Conservation (phyloP, 2,113 vertebrate genomes). For the Psilopsiagon aymara region DNA sequence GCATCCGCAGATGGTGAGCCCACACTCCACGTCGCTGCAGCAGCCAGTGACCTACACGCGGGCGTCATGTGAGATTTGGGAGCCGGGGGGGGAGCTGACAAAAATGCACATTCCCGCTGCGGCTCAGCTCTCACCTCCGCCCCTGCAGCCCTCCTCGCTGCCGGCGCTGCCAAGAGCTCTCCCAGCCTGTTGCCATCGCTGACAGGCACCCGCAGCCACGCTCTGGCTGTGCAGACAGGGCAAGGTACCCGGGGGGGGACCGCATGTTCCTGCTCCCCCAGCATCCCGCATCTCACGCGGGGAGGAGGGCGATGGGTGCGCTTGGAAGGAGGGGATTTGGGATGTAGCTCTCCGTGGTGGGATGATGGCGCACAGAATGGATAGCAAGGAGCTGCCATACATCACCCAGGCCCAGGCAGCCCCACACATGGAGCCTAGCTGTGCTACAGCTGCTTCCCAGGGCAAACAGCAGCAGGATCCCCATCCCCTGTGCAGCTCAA, state of each 20-base stretch:
- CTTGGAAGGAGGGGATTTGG: background rate
- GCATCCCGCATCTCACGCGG: background rate
- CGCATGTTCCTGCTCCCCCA: background rate
- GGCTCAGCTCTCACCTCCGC: conserved; percentile 68
- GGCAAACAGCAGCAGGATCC: rapidly evolving
- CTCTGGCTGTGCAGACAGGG: background rate
- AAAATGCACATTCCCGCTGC: conserved; percentile 41
- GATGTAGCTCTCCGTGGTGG: background rate
- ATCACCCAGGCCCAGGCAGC: background rate
- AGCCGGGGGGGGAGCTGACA: conserved; percentile 26
- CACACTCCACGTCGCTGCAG: conserved; percentile 39
- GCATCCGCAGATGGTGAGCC: conserved; percentile 63
- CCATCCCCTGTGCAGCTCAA: background rate
- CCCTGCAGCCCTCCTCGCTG: conserved; percentile 51
- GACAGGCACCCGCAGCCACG: background rate
- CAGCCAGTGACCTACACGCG: conserved; percentile 63
- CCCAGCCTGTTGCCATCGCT: conserved; percentile 1
- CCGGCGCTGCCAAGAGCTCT: background rate
- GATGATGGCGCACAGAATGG: background rate
- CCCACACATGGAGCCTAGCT: rapidly evolving
- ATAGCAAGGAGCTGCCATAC: background rate
- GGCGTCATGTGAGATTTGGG: conserved; percentile 57
- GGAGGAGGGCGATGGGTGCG: background rate
- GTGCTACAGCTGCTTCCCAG: background rate
- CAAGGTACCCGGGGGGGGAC: background rate